Base-by-base conservation (phyloP, 2,113 vertebrate species). In the Gallinago undulata region DNA sequence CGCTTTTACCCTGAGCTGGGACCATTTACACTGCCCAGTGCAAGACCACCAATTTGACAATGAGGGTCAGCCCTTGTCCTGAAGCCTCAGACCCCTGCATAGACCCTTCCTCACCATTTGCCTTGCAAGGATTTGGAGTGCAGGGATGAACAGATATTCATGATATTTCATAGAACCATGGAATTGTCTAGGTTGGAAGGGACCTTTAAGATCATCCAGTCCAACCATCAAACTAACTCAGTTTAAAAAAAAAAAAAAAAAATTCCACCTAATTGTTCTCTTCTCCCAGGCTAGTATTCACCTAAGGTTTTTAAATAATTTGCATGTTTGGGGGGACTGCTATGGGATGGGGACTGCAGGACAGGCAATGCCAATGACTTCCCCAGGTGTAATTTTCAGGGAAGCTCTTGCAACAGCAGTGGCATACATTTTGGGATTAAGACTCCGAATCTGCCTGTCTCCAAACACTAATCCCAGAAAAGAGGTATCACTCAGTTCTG, bases 1-100 rank as follows among this genome's bases (percentile, higher is more conserved):
- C 9, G 8, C 7, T 59, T 87, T 13, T 6, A 51, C 10, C 19
- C 73, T 30, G 45, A 77, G 43, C 3, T 93, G 75, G 3, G 16
- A 45, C 19, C 25, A 6, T 5, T 50, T 41, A 31, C 0, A 1
- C 19, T 60, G 15, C 48, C 55, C 13, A 7, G 9, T 73, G 30
- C 37, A 51, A 39, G 64, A 43, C 9, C 27, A 39, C 13, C 1
- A 2, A 13, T 53, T 48, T 68, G 31, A n/a, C 22, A 48, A 1
- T 1, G 11, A 63, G 48, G 18, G 39, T 60, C n/a, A 73, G 28
- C 4, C 18, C 55, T 74, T 43, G 35, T 53, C 15, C 50, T 30
- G 27, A 94, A 74, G 25, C 33, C 62, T 88, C n/a, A 22, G 33
- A 11, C 17, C 87, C 47, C 35, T 33, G 2, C 0, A 0, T 25